Conservation (phyloP, 1,140 invertebrate species). For the Ladona fulva region DNA sequence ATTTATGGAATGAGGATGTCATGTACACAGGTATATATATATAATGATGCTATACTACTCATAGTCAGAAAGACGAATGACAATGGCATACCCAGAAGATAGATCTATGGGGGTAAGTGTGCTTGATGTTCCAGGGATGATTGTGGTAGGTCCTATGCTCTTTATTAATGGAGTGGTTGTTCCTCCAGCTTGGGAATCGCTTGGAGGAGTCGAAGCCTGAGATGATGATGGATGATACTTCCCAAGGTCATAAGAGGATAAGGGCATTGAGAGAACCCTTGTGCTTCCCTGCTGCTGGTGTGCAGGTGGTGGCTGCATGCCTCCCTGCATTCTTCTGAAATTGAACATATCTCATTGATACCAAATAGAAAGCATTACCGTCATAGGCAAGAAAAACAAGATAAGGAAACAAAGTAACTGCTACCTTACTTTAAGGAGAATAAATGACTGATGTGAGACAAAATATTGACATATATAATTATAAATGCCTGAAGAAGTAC, state of each 20-base stretch:
- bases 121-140: constrained; percentile 52
- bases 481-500: too few species aligned
- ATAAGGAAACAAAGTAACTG: too few species aligned
- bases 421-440: too few species aligned
- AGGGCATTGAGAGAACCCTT: constrained; percentile 40
- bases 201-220: neutral
- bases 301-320: constrained; percentile 51
- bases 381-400: too few species aligned
- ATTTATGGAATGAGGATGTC: too few species aligned
- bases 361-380: neutral
- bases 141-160: constrained; percentile 47
- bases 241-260: constrained; percentile 35
- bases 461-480: too few species aligned
- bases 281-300: constrained; percentile 54
- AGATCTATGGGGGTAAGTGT: constrained; percentile 63
- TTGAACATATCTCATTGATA: neutral
- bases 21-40: too few species aligned
- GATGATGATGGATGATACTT: constrained; percentile 27
- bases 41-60: too few species aligned
- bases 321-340: neutral
- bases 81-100: constrained; percentile 50
- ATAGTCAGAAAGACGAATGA: too few species aligned
- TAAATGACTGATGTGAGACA: too few species aligned
- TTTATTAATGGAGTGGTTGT: constrained; percentile 26
- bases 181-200: neutral